A percentile compares a stretch with the other conserved stretches of the same genome.
Conservation (phyloP, 1,140 invertebrate genomes). For the Rhopalosiphum maidis region DNA sequence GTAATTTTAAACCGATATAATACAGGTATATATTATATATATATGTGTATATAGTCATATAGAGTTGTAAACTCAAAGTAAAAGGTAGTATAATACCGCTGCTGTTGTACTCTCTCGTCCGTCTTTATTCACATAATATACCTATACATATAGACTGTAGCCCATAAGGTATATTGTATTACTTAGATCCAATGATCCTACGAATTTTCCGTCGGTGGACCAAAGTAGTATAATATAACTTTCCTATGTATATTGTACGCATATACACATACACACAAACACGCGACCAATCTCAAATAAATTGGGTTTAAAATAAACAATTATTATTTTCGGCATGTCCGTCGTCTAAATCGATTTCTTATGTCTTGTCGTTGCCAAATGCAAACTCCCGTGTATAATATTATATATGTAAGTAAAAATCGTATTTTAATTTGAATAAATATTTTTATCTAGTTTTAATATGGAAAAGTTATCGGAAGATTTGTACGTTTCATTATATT, state of each 20-base stretch:
- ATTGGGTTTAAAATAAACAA: slow-evolving; percentile 10
- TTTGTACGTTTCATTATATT: no score
- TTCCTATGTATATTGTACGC: not conserved
- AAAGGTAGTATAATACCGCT: not conserved
- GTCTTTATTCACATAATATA: not conserved
- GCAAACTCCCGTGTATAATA: not conserved
- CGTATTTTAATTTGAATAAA: no score
- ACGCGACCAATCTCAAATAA: not conserved
- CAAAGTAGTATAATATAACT: not conserved
- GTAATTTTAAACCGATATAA: slow-evolving; percentile 10
- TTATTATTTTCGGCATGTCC: slow-evolving; percentile 27
- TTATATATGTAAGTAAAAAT: not conserved
- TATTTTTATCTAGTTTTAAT: no score
- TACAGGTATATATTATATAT: not conserved
- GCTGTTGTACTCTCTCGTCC: not conserved
- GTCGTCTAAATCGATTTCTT: slow-evolving; percentile 26
- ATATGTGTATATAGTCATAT: not conserved
- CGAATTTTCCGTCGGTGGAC: not conserved
- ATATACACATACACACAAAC: not conserved
- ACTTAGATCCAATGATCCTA: not conserved
- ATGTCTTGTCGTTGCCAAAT: not conserved
- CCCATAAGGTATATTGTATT: not conserved
- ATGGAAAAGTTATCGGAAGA: no score
- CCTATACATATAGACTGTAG: not conserved
- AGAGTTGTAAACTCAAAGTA: slow-evolving; percentile 6